phyloP scores from a whole-genome alignment of 2,888 invertebrate species.

The Dicyrtomina minuta region DNA sequence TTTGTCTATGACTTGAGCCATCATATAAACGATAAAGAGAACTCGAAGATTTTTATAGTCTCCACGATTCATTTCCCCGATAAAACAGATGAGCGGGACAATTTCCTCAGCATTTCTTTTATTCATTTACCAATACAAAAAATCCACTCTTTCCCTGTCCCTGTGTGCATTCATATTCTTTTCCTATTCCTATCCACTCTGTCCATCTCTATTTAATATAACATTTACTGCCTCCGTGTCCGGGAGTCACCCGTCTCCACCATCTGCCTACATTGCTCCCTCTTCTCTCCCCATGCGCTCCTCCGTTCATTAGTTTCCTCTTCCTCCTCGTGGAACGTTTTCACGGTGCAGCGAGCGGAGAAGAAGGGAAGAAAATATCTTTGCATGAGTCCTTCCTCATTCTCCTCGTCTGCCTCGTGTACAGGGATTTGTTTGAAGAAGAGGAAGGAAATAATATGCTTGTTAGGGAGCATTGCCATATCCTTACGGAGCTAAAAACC shows the following conservation, averaged over 20 bases:
- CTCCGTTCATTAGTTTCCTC: no score
- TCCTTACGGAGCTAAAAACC: slow-evolving; percentile 10
- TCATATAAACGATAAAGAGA: slow-evolving; percentile 16
- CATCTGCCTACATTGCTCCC: neutral
- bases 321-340: no score
- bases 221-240: neutral
- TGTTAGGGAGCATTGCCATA: slow-evolving; percentile 7
- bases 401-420: no score
- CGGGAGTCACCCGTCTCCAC: slow-evolving; percentile 3
- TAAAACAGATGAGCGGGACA: slow-evolving; percentile 15
- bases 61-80: slow-evolving; percentile 14
- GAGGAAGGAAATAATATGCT: slow-evolving; percentile 16
- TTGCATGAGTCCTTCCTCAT: no score
- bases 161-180: no score
- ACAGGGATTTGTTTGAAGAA: neutral
- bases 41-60: slow-evolving; percentile 25
- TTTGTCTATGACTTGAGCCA: slow-evolving; percentile 5
- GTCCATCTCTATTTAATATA: neutral
- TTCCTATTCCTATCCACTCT: neutral
- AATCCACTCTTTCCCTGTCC: no score
- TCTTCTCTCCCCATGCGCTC: no score
- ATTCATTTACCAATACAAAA: no score
- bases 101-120: slow-evolving; percentile 5
- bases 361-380: no score
- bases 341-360: no score